Evolutionary conservation across 2,113 vertebrate species (phyloP).

Genomic region (Thinocorus orbignyianus): DNA sequence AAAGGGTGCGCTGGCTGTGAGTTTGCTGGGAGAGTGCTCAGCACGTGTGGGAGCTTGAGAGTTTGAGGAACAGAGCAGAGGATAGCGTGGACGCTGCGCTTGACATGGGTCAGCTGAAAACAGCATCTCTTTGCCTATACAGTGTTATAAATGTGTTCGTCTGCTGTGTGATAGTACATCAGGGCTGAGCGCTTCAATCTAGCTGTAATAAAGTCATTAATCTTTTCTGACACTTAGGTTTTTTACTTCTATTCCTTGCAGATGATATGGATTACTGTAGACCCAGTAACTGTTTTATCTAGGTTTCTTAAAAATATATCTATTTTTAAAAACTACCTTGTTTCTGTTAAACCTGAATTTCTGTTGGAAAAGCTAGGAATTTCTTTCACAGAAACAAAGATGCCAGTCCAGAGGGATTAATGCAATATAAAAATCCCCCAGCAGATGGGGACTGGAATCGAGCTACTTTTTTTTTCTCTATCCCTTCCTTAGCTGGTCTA

Average conservation of each 20-base stretch:
- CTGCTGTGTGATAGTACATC: not conserved
- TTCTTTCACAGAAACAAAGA: not conserved
- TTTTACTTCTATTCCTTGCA: not conserved
- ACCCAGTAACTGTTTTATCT: not conserved
- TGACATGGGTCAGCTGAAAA: not conserved
- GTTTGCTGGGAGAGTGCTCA: not conserved
- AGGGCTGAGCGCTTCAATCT: not conserved
- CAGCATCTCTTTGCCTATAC: not conserved
- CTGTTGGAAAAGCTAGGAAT: not conserved
- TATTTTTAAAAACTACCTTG: not conserved
- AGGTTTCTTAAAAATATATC: not conserved
- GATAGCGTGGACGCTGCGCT: not conserved
- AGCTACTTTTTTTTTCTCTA: not conserved
- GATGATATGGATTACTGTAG: not conserved
- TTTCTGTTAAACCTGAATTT: not conserved
- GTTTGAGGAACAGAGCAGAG: not conserved
- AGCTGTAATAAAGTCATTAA: rapidly evolving
- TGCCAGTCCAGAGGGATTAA: not conserved
- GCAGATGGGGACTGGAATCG: not conserved
- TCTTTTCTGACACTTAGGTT: not conserved
- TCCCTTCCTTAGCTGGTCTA: not conserved
- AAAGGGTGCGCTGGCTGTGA: rapidly evolving
- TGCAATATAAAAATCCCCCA: not conserved
- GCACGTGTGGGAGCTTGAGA: not conserved
- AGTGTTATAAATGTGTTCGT: too few species aligned